Evolutionary conservation across 2,888 invertebrate genomes (phyloP), one percentile per base, ranked within the genome.

Genomic region (Diarsia brunnea): DNA sequence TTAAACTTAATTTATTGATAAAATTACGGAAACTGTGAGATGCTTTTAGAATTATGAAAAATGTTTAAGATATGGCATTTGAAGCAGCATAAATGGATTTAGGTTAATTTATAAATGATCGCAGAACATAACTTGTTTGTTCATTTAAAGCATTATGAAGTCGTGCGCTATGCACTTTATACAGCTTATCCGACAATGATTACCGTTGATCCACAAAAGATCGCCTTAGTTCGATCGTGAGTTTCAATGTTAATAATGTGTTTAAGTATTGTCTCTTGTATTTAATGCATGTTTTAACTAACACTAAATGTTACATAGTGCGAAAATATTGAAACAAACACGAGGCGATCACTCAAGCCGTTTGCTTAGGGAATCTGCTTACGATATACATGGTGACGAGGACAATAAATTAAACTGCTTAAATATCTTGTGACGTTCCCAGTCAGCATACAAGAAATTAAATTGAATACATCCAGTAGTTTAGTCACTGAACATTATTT

Each of bases 1-100:
- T 77, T 68, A 60, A 67, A 82, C 65, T 60, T 75, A 24, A 63
- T 71, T 72, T 31, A 75, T 60, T 31, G 14, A 24, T 65, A 21
- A 61, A 79, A 81, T 81, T 66, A 61, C 11, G 31, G 5, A 65
- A 67, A 63, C 10, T 64, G 47, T 69, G 60, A 27, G 64, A 74
- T 63, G 67, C 24, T 67, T 63, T 7, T 74, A 45, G 24, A 16
- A 49, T 79, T 27, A 51, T 53, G 24, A 47, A 58, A 60, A 51
- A 71, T 31, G 55, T 47, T 55, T 24, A 19, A 4, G n/a, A 43
- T 45, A 10, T n/a, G 4, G 12, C 55, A 47, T 31, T 73, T 31
- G 43, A 43, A 38, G 38, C 47, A 27, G 24, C 51, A 53, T 76
- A 77, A 66, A 38, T 77, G 51, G 67, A n/a, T 73, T 43, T 0